Base-by-base conservation (phyloP, 2,888 invertebrate genomes). In the Pandemis corylana region DNA sequence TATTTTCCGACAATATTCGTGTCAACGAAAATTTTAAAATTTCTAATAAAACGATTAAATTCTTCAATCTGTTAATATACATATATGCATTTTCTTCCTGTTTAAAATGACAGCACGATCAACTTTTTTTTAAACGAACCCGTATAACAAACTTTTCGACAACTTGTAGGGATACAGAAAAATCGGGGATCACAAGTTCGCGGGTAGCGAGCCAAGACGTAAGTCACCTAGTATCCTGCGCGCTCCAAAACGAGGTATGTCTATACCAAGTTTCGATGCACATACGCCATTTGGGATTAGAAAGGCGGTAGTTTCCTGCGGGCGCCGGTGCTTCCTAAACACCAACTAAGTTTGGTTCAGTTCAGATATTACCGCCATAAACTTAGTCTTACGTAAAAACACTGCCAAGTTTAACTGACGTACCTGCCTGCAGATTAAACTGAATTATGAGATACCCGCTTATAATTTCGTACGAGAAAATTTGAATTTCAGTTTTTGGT, bases 171-270 rank as follows among this genome's bases (percentile, higher is more conserved):
- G 74, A 74, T 69, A 70, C 69, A 66, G 64, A 62, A 69, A 66
- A 74, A 62, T 66, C 70, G 70, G 70, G 70, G 70, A 74, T 74
- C 74, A 66, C 44, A 75, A 75, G 75, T 75, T 75, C 36, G n/a
- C 41, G 46, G 66, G 66, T 53, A 53, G 36, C 62, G 66, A 28
- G 75, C 75, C 70, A 71, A 75, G 53, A 70, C 53, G 66, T 75
- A 75, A 75, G 75, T 75, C 70, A 75, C 70, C 70, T 46, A 62
- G 65, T 28, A 61, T 66, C 44, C 70, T 7, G 64, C 49, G 5
- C 28, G 36, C 0, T 3, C n/a, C 6, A 28, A 62, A 68, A 70
- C 13, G 59, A 41, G 59, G 9, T 73, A 65, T 42, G 49, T 65
- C n/a, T 10, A 5, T 7, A 44, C 12, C 2, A 10, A n/a, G 1